Evolutionary conservation across 2,888 invertebrate species (phyloP).

Genomic region (Selenia dentaria): DNA sequence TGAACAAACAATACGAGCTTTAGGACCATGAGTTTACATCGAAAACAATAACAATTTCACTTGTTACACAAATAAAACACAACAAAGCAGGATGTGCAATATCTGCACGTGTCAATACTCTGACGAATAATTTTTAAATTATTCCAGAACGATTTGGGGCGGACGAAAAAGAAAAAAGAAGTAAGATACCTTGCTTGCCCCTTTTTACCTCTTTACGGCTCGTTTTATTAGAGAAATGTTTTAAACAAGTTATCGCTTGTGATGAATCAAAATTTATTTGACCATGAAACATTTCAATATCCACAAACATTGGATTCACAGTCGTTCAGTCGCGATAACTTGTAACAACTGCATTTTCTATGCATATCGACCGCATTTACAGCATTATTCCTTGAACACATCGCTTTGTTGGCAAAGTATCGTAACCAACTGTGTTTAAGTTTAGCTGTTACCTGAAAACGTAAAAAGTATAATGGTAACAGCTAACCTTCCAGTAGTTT

Average conservation of each 20-base stretch:
- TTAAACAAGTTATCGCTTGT: constrained; percentile 80
- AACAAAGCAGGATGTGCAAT: constrained; percentile 29
- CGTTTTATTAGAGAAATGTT: constrained; percentile 77
- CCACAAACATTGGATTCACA: constrained; percentile 62
- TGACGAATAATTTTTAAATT: constrained; percentile 75
- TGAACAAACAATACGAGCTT: neutral
- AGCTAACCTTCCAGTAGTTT: constrained; percentile 68
- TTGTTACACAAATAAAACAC: constrained; percentile 41
- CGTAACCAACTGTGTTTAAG: constrained; percentile 56
- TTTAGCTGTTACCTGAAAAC: constrained; percentile 64
- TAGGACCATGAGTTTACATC: constrained; percentile 12
- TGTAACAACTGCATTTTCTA: constrained; percentile 66
- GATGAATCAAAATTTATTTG: constrained; percentile 59
- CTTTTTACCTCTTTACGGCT: constrained; percentile 81
- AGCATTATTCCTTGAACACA: constrained; percentile 74
- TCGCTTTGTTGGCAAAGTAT: constrained; percentile 75
- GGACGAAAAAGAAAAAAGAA: constrained; percentile 99
- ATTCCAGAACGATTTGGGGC: constrained; percentile 96
- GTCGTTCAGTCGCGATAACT: constrained; percentile 73
- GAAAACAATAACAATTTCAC: constrained; percentile 4
- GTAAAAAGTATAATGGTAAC: constrained; percentile 45
- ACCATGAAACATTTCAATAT: constrained; percentile 48
- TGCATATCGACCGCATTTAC: constrained; percentile 73
- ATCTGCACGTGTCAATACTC: constrained; percentile 44
- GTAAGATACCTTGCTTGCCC: constrained; percentile 92